Evolutionary conservation across 1,140 invertebrate species (phyloP).

Genomic region (Tyrophagus putrescentiae): DNA sequence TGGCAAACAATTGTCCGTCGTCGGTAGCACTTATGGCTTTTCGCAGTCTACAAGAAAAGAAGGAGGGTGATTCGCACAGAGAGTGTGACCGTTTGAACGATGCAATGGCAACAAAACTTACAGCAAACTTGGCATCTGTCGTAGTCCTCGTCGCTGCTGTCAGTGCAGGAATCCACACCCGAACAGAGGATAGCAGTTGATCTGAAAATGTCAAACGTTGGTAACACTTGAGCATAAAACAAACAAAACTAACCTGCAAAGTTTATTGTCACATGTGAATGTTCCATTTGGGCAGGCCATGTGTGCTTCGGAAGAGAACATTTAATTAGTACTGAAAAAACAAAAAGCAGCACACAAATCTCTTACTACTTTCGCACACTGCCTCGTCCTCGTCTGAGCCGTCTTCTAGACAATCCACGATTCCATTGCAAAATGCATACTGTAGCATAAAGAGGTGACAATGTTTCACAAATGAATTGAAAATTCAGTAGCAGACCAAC

Average conservation of each 20-base stretch:
- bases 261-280: slow-evolving; percentile 55
- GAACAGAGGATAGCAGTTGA: slow-evolving; percentile 71
- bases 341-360: slow-evolving; percentile 23
- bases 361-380: slow-evolving; percentile 41
- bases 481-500: neutral
- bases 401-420: slow-evolving; percentile 59
- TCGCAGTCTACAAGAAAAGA: neutral
- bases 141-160: slow-evolving; percentile 67
- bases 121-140: slow-evolving; percentile 63
- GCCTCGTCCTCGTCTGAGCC: slow-evolving; percentile 63
- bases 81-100: neutral
- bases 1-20: neutral
- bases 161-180: slow-evolving; percentile 71
- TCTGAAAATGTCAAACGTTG: too few species aligned
- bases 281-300: slow-evolving; percentile 20
- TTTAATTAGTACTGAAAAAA: neutral
- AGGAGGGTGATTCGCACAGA: neutral
- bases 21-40: slow-evolving; percentile 2
- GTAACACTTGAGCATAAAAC: too few species aligned
- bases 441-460: neutral
- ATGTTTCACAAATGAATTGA: neutral
- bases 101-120: slow-evolving; percentile 42
- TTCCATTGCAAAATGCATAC: slow-evolving; percentile 76
- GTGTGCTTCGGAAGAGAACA: neutral
- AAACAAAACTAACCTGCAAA: too few species aligned